These are phyloP conservation scores for Paramisgurnus dabryanus DNA, from an alignment of 2,113 vertebrate genomes.

Conservation along the genomic window DNA sequence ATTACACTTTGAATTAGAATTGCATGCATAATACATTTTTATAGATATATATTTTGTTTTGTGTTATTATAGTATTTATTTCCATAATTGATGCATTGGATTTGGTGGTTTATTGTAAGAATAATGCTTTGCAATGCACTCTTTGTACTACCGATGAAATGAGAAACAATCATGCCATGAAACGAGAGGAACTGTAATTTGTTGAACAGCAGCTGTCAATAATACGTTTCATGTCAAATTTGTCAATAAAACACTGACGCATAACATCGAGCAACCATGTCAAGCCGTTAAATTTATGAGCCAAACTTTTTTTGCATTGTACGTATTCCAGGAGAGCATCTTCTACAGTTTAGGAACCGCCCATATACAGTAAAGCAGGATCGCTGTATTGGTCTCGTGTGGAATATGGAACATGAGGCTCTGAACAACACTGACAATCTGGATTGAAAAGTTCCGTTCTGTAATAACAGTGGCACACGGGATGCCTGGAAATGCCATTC, in stretches of 20 bases:
- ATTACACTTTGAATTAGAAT: slow-evolving; percentile 18
- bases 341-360: neutral
- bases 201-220: neutral
- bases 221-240: neutral
- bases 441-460: slow-evolving; percentile 74
- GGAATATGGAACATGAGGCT: slow-evolving; percentile 62
- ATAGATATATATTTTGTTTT: neutral
- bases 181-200: neutral
- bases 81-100: neutral
- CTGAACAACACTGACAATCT: slow-evolving; percentile 68
- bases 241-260: neutral
- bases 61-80: slow-evolving; percentile 9
- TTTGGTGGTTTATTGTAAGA: neutral
- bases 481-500: slow-evolving; percentile 74
- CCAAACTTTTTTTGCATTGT: too few species aligned
- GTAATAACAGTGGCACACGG: slow-evolving; percentile 67
- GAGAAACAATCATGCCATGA: neutral
- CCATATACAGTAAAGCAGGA: neutral
- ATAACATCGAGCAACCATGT: neutral
- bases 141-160: too few species aligned
- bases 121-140: neutral
- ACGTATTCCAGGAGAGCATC: neutral
- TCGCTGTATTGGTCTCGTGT: slow-evolving; percentile 45
- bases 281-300: neutral
- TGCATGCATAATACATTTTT: slow-evolving; percentile 16